Conservation (phyloP, 2,113 vertebrate genomes). For the Sinocyclocheilus anophthalmus region DNA sequence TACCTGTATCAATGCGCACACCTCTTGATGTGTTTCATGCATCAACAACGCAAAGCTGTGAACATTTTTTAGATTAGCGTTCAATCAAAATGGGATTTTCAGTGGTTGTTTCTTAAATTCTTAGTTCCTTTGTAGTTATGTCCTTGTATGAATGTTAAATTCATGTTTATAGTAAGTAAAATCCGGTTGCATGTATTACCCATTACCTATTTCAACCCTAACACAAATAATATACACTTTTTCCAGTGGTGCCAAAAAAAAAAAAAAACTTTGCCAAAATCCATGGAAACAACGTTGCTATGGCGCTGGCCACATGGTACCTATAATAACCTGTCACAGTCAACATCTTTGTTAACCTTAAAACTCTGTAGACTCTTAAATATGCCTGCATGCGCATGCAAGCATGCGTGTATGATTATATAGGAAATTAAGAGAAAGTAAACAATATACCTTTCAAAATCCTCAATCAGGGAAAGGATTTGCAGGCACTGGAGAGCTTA, state of each 20-base stretch:
- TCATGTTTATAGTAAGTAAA: background rate
- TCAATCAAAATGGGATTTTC: background rate
- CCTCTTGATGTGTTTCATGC: background rate
- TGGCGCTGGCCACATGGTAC: constrained; percentile 48
- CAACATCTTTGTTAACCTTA: constrained; percentile 37
- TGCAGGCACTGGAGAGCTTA: background rate
- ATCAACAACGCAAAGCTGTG: background rate
- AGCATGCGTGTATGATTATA: background rate
- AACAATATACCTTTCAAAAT: background rate
- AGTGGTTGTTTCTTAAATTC: background rate
- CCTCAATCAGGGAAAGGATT: background rate
- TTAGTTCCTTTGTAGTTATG: background rate
- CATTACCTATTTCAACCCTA: background rate
- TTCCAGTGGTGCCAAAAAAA: constrained; percentile 1
- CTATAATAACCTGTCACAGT: constrained; percentile 48
- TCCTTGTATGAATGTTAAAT: background rate
- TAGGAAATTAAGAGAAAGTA: background rate
- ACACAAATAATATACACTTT: constrained; percentile 25
- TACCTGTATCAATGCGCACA: background rate
- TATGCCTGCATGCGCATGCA: background rate
- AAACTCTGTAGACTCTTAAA: background rate
- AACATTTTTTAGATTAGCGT: background rate
- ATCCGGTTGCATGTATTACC: background rate
- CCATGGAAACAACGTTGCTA: constrained; percentile 61
- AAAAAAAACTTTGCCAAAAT: constrained; percentile 43